Evolutionary conservation across 2,113 vertebrate species (phyloP).

Genomic region (Empidonax alnorum): DNA sequence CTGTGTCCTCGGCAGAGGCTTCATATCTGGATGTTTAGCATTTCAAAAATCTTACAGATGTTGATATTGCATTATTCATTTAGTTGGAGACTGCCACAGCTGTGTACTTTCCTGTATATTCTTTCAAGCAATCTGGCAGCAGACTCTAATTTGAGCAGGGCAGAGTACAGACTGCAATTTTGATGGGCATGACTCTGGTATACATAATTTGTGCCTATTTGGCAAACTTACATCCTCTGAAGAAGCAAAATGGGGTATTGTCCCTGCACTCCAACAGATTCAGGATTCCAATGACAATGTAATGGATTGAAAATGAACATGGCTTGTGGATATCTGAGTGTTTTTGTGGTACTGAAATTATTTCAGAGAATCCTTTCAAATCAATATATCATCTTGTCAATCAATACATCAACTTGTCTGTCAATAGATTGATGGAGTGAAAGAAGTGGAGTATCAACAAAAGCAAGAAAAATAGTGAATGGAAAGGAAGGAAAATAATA

Average conservation of each 20-base stretch:
- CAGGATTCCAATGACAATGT: not conserved
- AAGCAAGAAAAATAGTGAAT: not conserved
- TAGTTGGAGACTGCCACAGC: conserved; percentile 30
- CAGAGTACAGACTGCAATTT: not conserved
- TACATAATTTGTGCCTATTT: not conserved
- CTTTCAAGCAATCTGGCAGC: conserved; percentile 63
- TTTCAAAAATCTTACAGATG: conserved; percentile 68
- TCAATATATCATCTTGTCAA: not conserved
- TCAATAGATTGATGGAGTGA: not conserved
- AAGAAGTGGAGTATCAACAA: not conserved
- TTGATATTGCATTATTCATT: conserved; percentile 69
- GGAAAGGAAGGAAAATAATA: not conserved
- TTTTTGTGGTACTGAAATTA: not conserved
- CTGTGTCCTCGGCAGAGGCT: conserved; percentile 35
- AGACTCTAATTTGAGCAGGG: conserved; percentile 26
- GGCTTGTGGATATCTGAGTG: not conserved
- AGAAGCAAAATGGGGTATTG: not conserved
- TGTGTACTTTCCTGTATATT: conserved; percentile 53
- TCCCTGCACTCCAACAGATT: not conserved
- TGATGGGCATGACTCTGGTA: not conserved
- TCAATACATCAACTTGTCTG: not conserved
- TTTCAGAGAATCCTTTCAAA: not conserved
- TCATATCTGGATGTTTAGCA: conserved; percentile 45
- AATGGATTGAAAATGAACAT: not conserved
- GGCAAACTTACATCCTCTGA: not conserved